Base-by-base conservation (phyloP, 1,140 invertebrate species). In the Musca vetustissima region DNA sequence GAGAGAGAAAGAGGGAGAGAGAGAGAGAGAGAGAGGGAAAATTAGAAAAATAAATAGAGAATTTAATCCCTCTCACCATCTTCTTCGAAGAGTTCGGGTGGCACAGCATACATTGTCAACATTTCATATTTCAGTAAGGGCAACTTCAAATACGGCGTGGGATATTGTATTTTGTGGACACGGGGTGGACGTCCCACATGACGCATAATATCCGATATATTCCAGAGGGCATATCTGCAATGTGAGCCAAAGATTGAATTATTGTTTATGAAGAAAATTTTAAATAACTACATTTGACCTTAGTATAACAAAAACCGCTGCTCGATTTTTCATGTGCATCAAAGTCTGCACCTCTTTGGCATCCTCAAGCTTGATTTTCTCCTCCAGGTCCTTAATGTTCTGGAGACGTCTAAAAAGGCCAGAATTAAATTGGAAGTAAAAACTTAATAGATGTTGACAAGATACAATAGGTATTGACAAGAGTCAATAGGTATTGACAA, bases 111-210 rank as follows among this genome's bases (percentile, higher is more conserved):
- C 76, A 80, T 78, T 28, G 73, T 77, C 1, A 78, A 64, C 77
- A 79, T 79, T 64, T 81, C 77, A 13, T 80, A 82, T 68, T 78
- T 80, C 0, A 82, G 69, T 9, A 82, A 66, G 1, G 80, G 80
- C 21, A 82, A 53, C 47, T 78, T 76, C 17, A 82, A 66, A 48
- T 81, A 78, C 0, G 76, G 74, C 64, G 74, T 80, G 0, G 80
- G 80, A 74, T 81, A 82, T 22, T 73, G 64, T 4, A 74, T 49
- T 6, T 73, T 73, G 0, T 75, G n/a, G 1, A 72, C 11, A 55
- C 77, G 75, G 1, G 74, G 72, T 19, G 73, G 72, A 4, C 75
- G 75, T 57, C 76, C 79, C 2, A 81, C 74, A 47, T 81, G 73
- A 0, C 77, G 72, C 9, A 81, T 53, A 15, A 81, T 76, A 59